Evolutionary conservation across 2,797 vertebrate genomes (phyloP).

Genomic region (Micropoecilia bifurca): DNA sequence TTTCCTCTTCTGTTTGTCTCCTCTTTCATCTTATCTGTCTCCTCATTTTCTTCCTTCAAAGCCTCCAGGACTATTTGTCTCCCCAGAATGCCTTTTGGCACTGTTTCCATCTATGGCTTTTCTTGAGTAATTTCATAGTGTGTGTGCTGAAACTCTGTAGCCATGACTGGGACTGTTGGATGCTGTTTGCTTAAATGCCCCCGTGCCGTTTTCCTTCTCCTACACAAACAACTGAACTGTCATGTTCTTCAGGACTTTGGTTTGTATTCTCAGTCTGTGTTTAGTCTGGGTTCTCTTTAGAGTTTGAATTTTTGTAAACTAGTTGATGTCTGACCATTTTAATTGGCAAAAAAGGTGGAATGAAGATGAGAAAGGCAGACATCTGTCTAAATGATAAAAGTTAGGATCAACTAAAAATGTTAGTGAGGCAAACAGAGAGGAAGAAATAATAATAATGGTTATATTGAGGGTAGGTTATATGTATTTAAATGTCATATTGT

Average conservation of each 20-base stretch:
- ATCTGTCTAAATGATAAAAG: no score
- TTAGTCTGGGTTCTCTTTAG: not conserved
- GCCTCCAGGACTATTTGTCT: constrained; percentile 3
- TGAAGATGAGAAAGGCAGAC: no score
- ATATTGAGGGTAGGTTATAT: no score
- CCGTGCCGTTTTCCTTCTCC: not conserved
- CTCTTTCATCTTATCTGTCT: not conserved
- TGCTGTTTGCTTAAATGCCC: no score
- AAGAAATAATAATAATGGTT: no score
- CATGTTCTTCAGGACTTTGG: not conserved
- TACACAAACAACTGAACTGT: not conserved
- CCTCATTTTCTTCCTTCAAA: not conserved
- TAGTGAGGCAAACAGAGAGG: no score
- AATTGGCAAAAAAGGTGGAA: not conserved
- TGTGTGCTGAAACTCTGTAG: not conserved
- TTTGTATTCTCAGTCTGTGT: not conserved
- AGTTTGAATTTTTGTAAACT: not conserved
- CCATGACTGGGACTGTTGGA: not conserved
- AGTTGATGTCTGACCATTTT: not conserved
- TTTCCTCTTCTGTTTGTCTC: not conserved
- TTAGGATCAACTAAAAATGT: no score
- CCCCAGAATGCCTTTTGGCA: not conserved
- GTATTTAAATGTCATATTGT: no score
- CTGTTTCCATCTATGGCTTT: not conserved
- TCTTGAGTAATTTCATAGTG: not conserved